Conservation (phyloP, 2,797 vertebrate species). For the Chelonia mydas region DNA sequence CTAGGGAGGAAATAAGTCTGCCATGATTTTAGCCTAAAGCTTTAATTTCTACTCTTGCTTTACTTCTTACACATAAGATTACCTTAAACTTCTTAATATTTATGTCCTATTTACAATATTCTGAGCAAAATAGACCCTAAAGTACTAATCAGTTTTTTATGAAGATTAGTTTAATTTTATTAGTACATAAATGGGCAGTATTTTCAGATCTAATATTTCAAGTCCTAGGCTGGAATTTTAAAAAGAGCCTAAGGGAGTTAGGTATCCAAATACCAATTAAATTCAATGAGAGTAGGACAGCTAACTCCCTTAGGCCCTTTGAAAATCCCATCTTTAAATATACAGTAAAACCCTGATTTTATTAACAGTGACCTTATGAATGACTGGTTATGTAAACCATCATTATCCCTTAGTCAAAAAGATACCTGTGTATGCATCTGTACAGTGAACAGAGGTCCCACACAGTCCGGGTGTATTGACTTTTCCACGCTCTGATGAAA, state of each 20-base stretch:
- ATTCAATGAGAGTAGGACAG: conserved; percentile 21
- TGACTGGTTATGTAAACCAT: too few relatives aligned
- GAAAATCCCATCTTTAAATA: conserved; percentile 26
- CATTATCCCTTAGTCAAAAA: too few relatives aligned
- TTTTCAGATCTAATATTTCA: background rate
- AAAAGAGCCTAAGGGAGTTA: background rate
- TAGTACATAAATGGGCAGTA: conserved; percentile 16
- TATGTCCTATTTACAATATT: conserved; percentile 49
- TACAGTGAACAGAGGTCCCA: too few relatives aligned
- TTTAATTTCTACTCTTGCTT: conserved; percentile 12
- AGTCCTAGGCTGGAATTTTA: conserved; percentile 9
- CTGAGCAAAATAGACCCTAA: conserved; percentile 22
- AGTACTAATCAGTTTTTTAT: conserved; percentile 20
- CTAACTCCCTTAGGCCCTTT: background rate
- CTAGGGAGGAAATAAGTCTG: background rate
- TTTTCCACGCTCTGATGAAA: too few relatives aligned
- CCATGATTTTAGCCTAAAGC: conserved; percentile 7
- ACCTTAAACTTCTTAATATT: conserved; percentile 57
- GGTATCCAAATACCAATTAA: conserved; percentile 18
- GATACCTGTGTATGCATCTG: too few relatives aligned
- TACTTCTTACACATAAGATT: conserved; percentile 22
- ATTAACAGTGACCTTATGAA: too few relatives aligned
- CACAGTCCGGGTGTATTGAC: too few relatives aligned
- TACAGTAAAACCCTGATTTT: background rate
- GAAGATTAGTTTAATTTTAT: conserved; percentile 48